A percentile compares a stretch with the other conserved stretches of the same genome.
Evolutionary conservation across 2,113 vertebrate species (phyloP).

Genomic region (Gadus chalcogrammus): DNA sequence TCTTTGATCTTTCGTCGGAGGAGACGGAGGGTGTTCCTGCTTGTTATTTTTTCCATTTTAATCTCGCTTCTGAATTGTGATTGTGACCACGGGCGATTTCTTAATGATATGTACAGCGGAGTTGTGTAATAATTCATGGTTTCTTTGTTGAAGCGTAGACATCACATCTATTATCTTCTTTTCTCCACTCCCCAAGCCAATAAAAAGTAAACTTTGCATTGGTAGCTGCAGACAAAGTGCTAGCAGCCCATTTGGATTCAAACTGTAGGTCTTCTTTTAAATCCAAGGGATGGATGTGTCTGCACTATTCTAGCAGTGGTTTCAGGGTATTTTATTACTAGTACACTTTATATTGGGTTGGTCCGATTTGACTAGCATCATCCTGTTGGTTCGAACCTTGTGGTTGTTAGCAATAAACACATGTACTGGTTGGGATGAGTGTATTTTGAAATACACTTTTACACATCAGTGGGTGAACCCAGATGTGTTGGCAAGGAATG

Average conservation of each 20-base stretch:
- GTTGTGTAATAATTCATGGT: constrained; percentile 55
- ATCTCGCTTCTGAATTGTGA: constrained; percentile 64
- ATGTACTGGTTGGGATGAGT: neutral
- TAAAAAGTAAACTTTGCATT: no score
- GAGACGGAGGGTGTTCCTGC: constrained; percentile 43
- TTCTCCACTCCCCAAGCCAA: no score
- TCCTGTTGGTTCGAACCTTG: no score
- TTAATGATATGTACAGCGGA: constrained; percentile 50
- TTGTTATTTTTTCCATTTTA: constrained; percentile 60
- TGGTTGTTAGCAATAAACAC: neutral
- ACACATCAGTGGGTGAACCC: constrained; percentile 16
- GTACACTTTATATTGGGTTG: no score
- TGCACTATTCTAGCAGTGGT: no score
- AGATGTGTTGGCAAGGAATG: neutral
- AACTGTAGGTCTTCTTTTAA: no score
- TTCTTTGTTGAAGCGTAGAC: constrained; percentile 62
- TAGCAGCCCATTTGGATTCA: no score
- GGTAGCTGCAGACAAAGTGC: no score
- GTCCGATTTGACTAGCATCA: no score
- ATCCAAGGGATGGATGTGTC: no score
- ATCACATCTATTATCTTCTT: constrained; percentile 36
- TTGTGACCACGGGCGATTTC: constrained; percentile 62
- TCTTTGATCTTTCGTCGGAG: constrained; percentile 67
- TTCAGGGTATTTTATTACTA: no score
- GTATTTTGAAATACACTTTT: constrained; percentile 28